Evolutionary conservation across 2,888 invertebrate species (phyloP), one percentile per base, ranked within the genome.

Genomic region (Himalopsyche japonica): DNA sequence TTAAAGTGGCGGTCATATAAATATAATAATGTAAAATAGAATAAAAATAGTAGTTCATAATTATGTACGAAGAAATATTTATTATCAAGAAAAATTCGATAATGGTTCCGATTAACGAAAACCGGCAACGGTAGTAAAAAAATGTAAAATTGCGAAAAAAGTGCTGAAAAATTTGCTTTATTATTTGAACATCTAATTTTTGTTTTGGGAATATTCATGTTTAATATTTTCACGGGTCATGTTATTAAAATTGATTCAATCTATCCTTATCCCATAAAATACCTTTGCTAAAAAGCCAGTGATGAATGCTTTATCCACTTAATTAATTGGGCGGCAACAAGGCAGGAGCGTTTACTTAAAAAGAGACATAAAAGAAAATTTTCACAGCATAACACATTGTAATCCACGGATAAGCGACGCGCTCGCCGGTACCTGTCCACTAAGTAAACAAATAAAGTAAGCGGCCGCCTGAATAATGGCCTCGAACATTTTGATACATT

Each of bases 241-340:
- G 15, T 43, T 15, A 15, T 43, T 43, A 43, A 43, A 15, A 57
- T 24, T 24, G 57, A 20, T 20, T 57, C 3, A 57, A 57, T 57
- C 20, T 5, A 8, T 20, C 1, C 10, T 57, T 20, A 57, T 20
- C 57, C 20, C 57, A 24, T 57, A 24, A 57, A 57, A 57, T n/a
- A 57, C 6, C 57, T 1, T 20, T 4, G 30, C 27, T 18, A 24
- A 82, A 43, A 47, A 76, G 8, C 37, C 15, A 47, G 81, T 49
- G 84, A 84, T 84, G 81, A 76, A 81, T 81, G 84, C 30, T 64
- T 80, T 76, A 37, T 30, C 76, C 12, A 48, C 76, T 76, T 80
- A 81, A 80, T 84, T 80, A 80, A 80, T 84, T 81, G 30, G 24
- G 64, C 70, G 43, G 81, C 27, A 78, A 84, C 81, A 84, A 81